Evolutionary conservation across 2,113 vertebrate species (phyloP), one percentile per base, ranked within the genome.

Genomic region (Martes martes): DNA sequence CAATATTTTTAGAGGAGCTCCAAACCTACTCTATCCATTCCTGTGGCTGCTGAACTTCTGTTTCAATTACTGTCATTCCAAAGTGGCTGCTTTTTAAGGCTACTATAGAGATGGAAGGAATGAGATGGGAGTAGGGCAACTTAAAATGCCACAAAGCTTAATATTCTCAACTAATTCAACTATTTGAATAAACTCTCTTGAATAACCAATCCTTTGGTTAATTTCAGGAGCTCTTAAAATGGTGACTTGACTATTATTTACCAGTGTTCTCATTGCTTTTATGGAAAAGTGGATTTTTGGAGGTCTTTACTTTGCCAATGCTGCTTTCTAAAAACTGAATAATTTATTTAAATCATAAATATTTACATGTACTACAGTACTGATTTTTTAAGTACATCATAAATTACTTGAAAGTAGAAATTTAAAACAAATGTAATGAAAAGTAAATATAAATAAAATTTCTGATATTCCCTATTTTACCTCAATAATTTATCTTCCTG

Each of bases 261-360:
- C 36, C 76, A 63, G 39, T 26, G 2, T 96, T 93, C 47, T 91
- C 14, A 59, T 19, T 69, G 24, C n/a, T 88, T 94, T 95, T 74
- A 74, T 61, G 24, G 11, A 83, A n/a, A 21, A 18, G 28, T 80
- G 0, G 39, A 86, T 63, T 91, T 92, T 94, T 94, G 74, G 50
- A 92, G 11, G 55, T 36, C 11, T 13, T 89, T 80, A 95, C 15
- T 92, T 96, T 50, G 86, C 28, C 80, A 83, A 42, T 23, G 24
- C 26, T 45, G 42, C 24, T 63, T 87, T 87, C 42, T 33, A 59
- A 79, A 94, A 91, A 79, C 28, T 57, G 7, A 90, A 57, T 92
- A 76, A 76, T 71, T 93, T 91, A 79, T 92, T 83, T 94, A 86
- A 76, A 96, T 97, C 39, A 31, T 36, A 96, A 91, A 89, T 91